These are phyloP conservation scores for Psammodynastes pulverulentus DNA, from an alignment of 2,113 vertebrate genomes.

Conservation along the genomic window DNA sequence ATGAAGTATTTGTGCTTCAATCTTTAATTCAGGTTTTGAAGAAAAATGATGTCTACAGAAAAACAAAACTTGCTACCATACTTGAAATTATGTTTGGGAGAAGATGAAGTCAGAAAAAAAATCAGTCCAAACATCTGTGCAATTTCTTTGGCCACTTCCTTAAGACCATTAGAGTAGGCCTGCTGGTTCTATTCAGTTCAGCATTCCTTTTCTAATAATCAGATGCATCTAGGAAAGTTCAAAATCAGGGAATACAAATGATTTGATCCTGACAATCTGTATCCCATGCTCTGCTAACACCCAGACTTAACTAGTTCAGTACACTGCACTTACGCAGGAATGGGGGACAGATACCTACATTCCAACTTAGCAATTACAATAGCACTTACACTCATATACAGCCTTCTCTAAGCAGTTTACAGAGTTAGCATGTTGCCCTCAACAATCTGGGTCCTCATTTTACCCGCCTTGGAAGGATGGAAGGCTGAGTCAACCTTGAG, in stretches of 20 bases:
- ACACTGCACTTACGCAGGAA: neutral
- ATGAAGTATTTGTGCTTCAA: neutral
- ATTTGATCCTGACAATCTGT: neutral
- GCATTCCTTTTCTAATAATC: neutral
- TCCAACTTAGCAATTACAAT: too few relatives aligned
- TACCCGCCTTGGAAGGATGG: too few relatives aligned
- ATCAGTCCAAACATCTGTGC: neutral
- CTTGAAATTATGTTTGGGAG: neutral
- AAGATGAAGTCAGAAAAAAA: neutral
- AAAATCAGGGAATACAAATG: neutral
- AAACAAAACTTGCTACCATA: neutral
- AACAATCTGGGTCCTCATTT: too few relatives aligned
- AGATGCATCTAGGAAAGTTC: neutral
- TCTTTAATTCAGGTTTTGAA: neutral
- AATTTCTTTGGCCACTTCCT: neutral
- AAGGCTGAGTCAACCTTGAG: too few relatives aligned
- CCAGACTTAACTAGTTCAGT: neutral
- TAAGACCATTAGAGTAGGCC: neutral
- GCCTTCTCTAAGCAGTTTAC: too few relatives aligned
- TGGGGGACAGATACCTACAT: neutral
- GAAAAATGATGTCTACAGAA: neutral
- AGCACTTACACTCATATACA: too few relatives aligned
- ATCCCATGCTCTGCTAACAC: neutral
- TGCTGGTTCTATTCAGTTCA: neutral
- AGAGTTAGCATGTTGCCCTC: too few relatives aligned